These are phyloP conservation scores for Takifugu bimaculatus DNA, from an alignment of 2,113 vertebrate species.

Conservation along the genomic window DNA sequence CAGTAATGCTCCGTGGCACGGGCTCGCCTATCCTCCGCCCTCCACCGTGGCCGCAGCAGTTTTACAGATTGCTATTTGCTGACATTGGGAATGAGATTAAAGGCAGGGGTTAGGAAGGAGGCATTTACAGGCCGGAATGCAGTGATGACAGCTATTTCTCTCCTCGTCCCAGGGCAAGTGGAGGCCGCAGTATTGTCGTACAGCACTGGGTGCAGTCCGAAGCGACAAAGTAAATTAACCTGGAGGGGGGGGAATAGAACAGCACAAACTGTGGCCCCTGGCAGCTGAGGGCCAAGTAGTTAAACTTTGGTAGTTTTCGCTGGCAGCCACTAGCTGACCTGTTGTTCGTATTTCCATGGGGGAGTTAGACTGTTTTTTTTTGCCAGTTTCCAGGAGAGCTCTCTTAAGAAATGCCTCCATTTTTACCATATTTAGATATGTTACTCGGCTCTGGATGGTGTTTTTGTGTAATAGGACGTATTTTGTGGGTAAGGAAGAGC, in stretches of 20 bases:
- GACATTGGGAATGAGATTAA: conserved; percentile 69
- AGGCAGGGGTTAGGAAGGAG: conserved; percentile 49
- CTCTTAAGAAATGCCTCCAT: no score
- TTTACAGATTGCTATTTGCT: conserved; percentile 67
- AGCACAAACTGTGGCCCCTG: conserved; percentile 30
- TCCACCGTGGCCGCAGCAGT: conserved; percentile 48
- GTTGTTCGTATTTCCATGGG: conserved; percentile 33
- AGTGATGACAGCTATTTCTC: conserved; percentile 55
- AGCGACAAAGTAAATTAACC: conserved; percentile 56
- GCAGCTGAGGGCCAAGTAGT: conserved; percentile 32
- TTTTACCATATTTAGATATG: no score
- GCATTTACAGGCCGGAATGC: conserved; percentile 62
- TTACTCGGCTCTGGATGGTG: no score
- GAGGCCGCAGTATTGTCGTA: conserved; percentile 49
- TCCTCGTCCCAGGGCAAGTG: conserved; percentile 46
- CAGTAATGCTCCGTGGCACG: conserved; percentile 65
- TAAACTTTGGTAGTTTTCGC: conserved; percentile 30
- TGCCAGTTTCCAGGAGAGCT: no score
- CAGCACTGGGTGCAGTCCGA: conserved; percentile 28
- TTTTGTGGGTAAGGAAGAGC: no score
- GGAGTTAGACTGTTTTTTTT: conserved; percentile 20
- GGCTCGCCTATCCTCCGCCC: conserved; percentile 51
- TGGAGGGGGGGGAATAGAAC: conserved; percentile 41
- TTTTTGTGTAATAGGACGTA: no score
- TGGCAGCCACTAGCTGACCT: conserved; percentile 39